Evolutionary conservation across 2,888 invertebrate genomes (phyloP).

Genomic region (Dimorphilus gyrociliatus): DNA sequence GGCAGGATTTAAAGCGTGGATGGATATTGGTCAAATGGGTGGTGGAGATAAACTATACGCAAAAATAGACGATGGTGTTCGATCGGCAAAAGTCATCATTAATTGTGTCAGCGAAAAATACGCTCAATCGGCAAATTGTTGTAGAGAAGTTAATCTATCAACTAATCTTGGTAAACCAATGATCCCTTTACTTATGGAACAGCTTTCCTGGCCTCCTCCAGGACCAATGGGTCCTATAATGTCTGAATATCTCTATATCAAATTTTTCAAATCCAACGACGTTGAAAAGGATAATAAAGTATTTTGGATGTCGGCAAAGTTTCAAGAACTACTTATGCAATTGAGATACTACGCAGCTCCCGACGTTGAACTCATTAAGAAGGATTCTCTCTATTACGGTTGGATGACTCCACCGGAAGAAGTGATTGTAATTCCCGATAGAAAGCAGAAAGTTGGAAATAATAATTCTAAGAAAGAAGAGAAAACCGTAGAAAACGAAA

Average conservation of each 20-base stretch:
- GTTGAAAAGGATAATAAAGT: constrained; percentile 18
- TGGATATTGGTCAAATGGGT: constrained; percentile 36
- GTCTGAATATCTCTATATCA: constrained; percentile 29
- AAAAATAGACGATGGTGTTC: constrained; percentile 29
- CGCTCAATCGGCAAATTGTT: constrained; percentile 31
- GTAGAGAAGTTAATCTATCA: constrained; percentile 30
- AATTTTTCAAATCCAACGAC: constrained; percentile 22
- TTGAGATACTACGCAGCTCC: constrained; percentile 20
- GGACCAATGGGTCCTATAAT: constrained; percentile 34
- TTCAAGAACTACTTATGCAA: constrained; percentile 30
- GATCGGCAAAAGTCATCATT: constrained; percentile 24
- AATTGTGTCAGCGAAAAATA: constrained; percentile 27
- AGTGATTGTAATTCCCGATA: constrained; percentile 14
- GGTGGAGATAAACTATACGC: constrained; percentile 32
- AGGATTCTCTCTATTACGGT: constrained; percentile 6
- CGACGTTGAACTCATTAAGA: constrained; percentile 9
- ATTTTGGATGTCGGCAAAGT: constrained; percentile 26
- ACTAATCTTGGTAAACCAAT: constrained; percentile 26
- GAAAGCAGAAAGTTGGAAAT: constrained; percentile 4
- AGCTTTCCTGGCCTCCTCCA: constrained; percentile 29
- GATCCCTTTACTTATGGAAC: constrained; percentile 30
- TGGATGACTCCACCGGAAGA: constrained; percentile 23
- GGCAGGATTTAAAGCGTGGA: constrained; percentile 31
- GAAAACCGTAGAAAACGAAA: constrained; percentile 1
- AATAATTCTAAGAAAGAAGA: constrained; percentile 1